phyloP scores from a whole-genome alignment of 2,797 vertebrate genomes.

The Nannoperca australis region DNA sequence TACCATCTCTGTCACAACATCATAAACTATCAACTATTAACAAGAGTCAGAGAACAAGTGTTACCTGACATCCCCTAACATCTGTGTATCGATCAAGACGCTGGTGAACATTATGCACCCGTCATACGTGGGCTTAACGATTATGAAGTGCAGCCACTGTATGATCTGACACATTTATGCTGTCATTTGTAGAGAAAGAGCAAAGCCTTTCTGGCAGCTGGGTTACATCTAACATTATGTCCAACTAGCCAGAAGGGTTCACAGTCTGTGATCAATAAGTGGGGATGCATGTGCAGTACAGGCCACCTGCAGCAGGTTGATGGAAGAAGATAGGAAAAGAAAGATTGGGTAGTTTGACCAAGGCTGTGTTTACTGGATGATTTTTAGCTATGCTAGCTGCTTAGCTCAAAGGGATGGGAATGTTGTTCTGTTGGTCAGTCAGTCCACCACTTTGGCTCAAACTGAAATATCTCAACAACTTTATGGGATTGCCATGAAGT shows the following conservation, averaged over 20 bases:
- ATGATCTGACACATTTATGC: conserved; percentile 45
- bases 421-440: neutral
- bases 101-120: conserved; percentile 24
- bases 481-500: neutral
- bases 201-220: conserved; percentile 8
- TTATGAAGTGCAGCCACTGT: conserved; percentile 55
- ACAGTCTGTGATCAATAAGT: conserved; percentile 38
- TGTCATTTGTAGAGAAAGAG: conserved; percentile 28
- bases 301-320: conserved; percentile 32
- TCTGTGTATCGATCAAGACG: conserved; percentile 35
- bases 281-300: conserved; percentile 22
- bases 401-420: neutral
- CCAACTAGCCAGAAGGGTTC: neutral
- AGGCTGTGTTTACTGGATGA: conserved; percentile 11
- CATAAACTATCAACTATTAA: conserved; percentile 16
- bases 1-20: conserved; percentile 37
- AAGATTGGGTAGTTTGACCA: neutral
- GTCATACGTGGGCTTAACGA: conserved; percentile 33
- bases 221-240: conserved; percentile 34
- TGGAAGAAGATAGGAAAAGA: neutral
- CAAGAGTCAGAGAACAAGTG: conserved; percentile 8
- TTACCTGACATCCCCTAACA: conserved; percentile 13
- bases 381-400: neutral
- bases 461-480: conserved; percentile 14
- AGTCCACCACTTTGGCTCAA: neutral